These are phyloP conservation scores for Enteromius anoplus DNA, from an alignment of 2,797 vertebrate species.

Conservation along the genomic window DNA sequence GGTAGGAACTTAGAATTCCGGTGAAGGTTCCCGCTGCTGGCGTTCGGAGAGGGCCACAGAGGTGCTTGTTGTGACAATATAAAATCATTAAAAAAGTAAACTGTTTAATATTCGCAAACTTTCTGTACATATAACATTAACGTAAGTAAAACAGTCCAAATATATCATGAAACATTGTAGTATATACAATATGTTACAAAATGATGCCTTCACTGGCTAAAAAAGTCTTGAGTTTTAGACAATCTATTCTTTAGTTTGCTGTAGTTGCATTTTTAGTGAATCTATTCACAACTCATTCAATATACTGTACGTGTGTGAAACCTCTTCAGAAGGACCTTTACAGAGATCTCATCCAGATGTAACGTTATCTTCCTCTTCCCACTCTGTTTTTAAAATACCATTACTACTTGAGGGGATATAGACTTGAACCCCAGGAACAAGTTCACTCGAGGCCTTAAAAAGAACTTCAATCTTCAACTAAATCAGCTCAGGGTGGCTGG, in stretches of 20 bases:
- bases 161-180: background rate
- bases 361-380: constrained; percentile 69
- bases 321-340: constrained; percentile 44
- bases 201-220: background rate
- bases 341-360: constrained; percentile 66
- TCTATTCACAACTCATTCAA: background rate
- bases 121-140: too few relatives aligned
- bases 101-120: too few relatives aligned
- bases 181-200: background rate
- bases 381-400: constrained; percentile 52
- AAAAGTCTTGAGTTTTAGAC: background rate
- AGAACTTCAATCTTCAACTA: constrained; percentile 65
- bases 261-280: background rate
- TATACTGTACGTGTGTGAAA: constrained; percentile 31
- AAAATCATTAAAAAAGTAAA: too few relatives aligned
- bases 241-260: background rate
- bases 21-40: too few relatives aligned
- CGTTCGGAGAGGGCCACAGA: too few relatives aligned
- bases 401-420: constrained; percentile 57
- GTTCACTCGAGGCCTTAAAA: constrained; percentile 59
- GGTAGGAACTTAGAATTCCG: too few relatives aligned
- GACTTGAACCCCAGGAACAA: constrained; percentile 58
- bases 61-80: too few relatives aligned
- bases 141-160: background rate
- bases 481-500: constrained; percentile 63